Evolutionary conservation across 2,797 vertebrate species (phyloP), one percentile per base, ranked within the genome.

Genomic region (Girardinus metallicus): DNA sequence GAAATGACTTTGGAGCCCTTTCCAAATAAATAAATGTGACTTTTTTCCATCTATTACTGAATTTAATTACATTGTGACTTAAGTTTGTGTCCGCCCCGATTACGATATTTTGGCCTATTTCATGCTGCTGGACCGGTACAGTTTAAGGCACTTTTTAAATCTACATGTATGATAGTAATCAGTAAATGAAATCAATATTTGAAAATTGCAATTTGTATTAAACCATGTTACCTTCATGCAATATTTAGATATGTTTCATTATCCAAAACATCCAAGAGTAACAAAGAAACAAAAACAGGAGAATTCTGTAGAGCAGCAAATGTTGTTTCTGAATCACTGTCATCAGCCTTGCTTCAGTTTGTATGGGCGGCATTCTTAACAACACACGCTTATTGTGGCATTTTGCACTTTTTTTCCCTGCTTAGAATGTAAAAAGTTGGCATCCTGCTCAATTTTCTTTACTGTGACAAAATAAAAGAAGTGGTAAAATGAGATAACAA

Each of bases 321-420:
- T 29, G 7, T 12, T 71, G 26, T 44, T 70, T n/a, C 26, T 16
- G 41, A 12, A 8, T n/a, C 41, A n/a, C 23, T 70, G 39, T 71
- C 12, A 60, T 53, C 73, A 74, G 73, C 80, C 85, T 85, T 74
- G 83, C 79, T 84, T 85, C 74, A 0, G 23, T 75, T 80, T 2
- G 21, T 55, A 36, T 60, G 81, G 82, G 76, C 83, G 72, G 43
- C 81, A 70, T 31, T 64, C 74, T 75, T 75, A 31, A 31, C 64
- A 36, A 72, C 29, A 78, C 78, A 73, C 75, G 80, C 88, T 89
- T 92, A 47, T 75, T 80, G 86, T 93, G 81, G 90, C 91, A 81
- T 89, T 93, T 94, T 94, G 93, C 93, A 94, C 94, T 92, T 94
- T 90, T 73, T 93, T 88, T 68, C 18, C 34, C 85, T 60, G 74